Percentiles rank a stretch among this genome's conserved stretches.
Evolutionary conservation across 2,888 invertebrate genomes (phyloP).

Genomic region (Rhabditoides inermis): DNA sequence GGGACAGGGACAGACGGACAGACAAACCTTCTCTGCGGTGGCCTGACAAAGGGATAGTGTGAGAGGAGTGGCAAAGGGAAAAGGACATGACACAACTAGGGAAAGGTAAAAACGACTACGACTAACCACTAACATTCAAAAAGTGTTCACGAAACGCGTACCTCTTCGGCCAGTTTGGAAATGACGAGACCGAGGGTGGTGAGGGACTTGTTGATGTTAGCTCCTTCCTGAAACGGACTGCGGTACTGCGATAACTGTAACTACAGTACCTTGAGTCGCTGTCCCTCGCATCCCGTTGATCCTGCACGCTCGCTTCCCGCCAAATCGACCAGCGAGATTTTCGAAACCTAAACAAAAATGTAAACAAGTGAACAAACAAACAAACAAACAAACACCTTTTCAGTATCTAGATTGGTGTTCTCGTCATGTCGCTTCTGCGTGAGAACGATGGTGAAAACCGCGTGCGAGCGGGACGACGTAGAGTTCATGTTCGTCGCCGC

Average conservation of each 20-base stretch:
- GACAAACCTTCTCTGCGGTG: no score
- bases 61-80: no score
- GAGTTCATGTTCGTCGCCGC: constrained; percentile 99
- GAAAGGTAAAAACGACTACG: no score
- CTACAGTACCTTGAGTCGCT: constrained; percentile 85
- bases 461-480: constrained; percentile 95
- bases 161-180: constrained; percentile 85
- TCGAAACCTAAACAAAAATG: constrained; percentile 58
- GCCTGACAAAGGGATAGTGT: no score
- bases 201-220: constrained; percentile 96
- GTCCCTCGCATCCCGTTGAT: constrained; percentile 96
- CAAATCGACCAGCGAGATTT: constrained; percentile 94
- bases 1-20: no score
- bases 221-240: no score
- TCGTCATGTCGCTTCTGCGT: constrained; percentile 83
- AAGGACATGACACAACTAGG: no score
- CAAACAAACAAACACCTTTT: constrained; percentile 69
- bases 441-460: constrained; percentile 97
- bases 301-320: constrained; percentile 97
- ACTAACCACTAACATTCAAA: no score
- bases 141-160: no score
- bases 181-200: constrained; percentile 98
- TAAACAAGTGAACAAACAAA: not conserved
- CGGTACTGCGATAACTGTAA: no score
- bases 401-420: constrained; percentile 78